Evolutionary conservation across 2,797 vertebrate genomes (phyloP), one percentile per base, ranked within the genome.

Genomic region (Malacoctenus gilli): DNA sequence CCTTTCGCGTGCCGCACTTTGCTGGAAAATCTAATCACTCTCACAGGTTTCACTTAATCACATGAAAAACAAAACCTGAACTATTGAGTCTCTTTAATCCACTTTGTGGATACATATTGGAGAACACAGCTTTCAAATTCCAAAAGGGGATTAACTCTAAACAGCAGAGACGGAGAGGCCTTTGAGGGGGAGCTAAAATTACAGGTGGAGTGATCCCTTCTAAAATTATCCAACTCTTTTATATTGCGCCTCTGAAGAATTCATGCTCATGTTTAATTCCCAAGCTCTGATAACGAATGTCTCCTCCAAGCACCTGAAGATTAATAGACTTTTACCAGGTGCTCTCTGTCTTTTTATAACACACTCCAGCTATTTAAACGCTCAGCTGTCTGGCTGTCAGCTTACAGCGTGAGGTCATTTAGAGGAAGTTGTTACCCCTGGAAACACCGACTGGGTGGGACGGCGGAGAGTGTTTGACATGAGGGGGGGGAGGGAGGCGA

Each of bases 181-280:
- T 89, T 88, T 86, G 84, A 87, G 87, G 80, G n/a, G 85, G 77
- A 87, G 89, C 88, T 90, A 89, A 90, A 92, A 90, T 91, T 92
- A 91, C 90, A 92, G 87, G 89, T 92, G 89, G 90, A 92, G 87
- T 90, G 89, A 91, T 93, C 88, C 88, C 82, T 90, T 92, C 91
- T 93, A 93, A 93, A 93, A 92, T 92, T 92, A 93, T 91, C 91
- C 88, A 80, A 86, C 89, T 92, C 89, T 91, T 92, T 91, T 91
- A 92, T 92, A 90, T 90, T 82, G 86, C 40, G 70, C 76, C 83
- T 85, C 87, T 90, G 85, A 91, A 90, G 89, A 90, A 91, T 92
- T 91, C 84, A 90, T 89, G 86, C 89, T 92, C 91, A 92, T 93
- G 89, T 92, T 92, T 92, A 92, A 93, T 93, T 92, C 91, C 86